phyloP scores from a whole-genome alignment of 1,140 invertebrate genomes.

The Lasioglossum albipes region DNA sequence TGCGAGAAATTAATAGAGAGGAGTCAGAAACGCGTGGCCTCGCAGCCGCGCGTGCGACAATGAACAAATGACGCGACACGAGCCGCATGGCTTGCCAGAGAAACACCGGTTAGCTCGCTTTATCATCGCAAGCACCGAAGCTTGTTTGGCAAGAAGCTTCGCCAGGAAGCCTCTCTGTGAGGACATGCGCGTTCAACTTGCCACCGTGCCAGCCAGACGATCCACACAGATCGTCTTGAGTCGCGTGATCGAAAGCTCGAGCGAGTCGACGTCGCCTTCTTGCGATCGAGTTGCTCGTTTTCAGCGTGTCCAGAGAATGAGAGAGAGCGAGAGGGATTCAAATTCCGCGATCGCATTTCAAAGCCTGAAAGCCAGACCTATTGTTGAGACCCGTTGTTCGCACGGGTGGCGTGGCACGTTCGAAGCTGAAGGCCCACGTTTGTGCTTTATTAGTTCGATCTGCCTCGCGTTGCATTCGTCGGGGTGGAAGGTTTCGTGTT shows the following conservation, averaged over 20 bases:
- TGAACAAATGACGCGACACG: conserved; percentile 81
- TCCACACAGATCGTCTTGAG: neutral
- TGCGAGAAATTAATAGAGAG: neutral
- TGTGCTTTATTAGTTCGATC: conserved; percentile 73
- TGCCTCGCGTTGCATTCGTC: conserved; percentile 64
- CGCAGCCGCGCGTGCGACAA: conserved; percentile 79
- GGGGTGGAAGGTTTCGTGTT: conserved; percentile 73
- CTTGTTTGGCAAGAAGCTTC: conserved; percentile 78
- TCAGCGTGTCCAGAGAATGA: neutral
- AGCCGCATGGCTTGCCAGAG: conserved; percentile 80
- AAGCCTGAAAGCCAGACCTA: neutral
- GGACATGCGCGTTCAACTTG: conserved; percentile 79
- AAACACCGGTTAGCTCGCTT: conserved; percentile 74
- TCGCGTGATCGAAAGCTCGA: conserved; percentile 36
- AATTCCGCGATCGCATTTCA: neutral
- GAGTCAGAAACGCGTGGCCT: conserved; percentile 63
- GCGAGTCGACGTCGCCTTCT: conserved; percentile 26
- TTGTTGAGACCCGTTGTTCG: too few species aligned
- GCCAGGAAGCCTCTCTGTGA: conserved; percentile 79
- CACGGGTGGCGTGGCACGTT: conserved; percentile 25
- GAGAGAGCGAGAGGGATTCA: too few species aligned
- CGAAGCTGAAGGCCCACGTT: conserved; percentile 77
- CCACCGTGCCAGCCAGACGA: conserved; percentile 41
- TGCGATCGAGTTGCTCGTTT: neutral
- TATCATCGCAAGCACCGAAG: conserved; percentile 66